Conservation (phyloP, 2,888 invertebrate genomes). For the Clitarchus hookeri region DNA sequence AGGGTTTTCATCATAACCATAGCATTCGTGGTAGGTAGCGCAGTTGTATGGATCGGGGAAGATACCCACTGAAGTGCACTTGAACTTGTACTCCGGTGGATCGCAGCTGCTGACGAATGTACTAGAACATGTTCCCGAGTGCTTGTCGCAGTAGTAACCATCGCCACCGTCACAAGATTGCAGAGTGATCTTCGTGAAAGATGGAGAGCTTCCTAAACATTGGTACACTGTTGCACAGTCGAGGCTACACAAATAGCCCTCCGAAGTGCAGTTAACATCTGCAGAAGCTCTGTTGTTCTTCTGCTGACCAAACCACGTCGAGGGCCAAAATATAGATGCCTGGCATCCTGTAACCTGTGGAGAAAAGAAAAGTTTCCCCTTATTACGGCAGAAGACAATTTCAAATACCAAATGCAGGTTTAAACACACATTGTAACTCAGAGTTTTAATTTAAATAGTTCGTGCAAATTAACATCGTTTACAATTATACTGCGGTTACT, state of each 20-base stretch:
- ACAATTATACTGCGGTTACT: too few relatives aligned
- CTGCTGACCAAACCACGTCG: neutral
- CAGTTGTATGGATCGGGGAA: constrained; percentile 28
- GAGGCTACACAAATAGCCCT: neutral
- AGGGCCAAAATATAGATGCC: neutral
- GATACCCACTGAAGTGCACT: constrained; percentile 1
- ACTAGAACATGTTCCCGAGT: neutral
- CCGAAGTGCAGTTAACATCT: neutral
- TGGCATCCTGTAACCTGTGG: neutral
- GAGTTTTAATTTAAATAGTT: too few relatives aligned
- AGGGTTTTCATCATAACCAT: neutral
- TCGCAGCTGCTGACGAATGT: constrained; percentile 15
- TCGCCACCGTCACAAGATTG: neutral
- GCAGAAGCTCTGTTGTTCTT: neutral
- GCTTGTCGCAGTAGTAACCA: neutral
- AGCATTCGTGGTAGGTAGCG: constrained; percentile 12
- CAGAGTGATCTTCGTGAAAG: neutral
- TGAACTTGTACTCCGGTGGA: constrained; percentile 20
- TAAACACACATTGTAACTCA: too few relatives aligned
- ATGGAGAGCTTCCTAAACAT: neutral
- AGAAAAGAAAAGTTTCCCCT: neutral
- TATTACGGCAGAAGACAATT: too few relatives aligned
- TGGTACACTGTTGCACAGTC: constrained; percentile 2
- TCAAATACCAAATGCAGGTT: too few relatives aligned
- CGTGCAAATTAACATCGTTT: too few relatives aligned